phyloP scores from a whole-genome alignment of 2,888 invertebrate genomes.

The Brachypalpus laphriformis region DNA sequence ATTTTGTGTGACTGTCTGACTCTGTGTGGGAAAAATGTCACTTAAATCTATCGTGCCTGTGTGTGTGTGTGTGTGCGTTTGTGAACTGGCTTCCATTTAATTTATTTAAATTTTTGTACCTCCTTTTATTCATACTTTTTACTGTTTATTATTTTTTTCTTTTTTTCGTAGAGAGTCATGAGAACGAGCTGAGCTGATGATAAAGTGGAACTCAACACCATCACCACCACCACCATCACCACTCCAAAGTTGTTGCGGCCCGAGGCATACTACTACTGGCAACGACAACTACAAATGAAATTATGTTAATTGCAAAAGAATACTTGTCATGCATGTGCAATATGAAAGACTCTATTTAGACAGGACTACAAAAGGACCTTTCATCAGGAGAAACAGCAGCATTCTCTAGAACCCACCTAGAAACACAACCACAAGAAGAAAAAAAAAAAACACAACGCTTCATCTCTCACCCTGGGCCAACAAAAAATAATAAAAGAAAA shows the following conservation, averaged over 20 bases:
- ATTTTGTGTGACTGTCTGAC: conserved; percentile 31
- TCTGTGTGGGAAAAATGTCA: conserved; percentile 27
- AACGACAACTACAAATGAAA: conserved; percentile 45
- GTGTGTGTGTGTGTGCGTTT: background rate
- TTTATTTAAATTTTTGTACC: conserved; percentile 43
- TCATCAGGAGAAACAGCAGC: conserved; percentile 7
- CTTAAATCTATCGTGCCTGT: background rate
- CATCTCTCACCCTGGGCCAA: background rate
- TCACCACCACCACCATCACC: background rate
- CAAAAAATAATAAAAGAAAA: background rate
- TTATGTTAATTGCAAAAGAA: conserved; percentile 63
- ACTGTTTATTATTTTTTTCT: too few species aligned
- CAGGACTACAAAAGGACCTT: conserved; percentile 17
- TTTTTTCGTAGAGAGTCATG: conserved; percentile 36
- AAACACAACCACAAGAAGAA: conserved; percentile 1
- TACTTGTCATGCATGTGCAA: conserved; percentile 22
- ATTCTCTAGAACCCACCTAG: conserved; percentile 29
- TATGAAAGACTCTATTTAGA: conserved; percentile 30
- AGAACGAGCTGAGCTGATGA: conserved; percentile 43
- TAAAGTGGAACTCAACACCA: conserved; percentile 35
- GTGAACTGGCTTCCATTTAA: conserved; percentile 35
- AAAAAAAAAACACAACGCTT: too few species aligned
- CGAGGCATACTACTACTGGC: conserved; percentile 10
- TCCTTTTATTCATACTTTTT: conserved; percentile 10
- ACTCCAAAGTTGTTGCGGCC: conserved; percentile 7